Evolutionary conservation across 2,113 vertebrate genomes (phyloP).

Genomic region (Pogonocichla stellata): DNA sequence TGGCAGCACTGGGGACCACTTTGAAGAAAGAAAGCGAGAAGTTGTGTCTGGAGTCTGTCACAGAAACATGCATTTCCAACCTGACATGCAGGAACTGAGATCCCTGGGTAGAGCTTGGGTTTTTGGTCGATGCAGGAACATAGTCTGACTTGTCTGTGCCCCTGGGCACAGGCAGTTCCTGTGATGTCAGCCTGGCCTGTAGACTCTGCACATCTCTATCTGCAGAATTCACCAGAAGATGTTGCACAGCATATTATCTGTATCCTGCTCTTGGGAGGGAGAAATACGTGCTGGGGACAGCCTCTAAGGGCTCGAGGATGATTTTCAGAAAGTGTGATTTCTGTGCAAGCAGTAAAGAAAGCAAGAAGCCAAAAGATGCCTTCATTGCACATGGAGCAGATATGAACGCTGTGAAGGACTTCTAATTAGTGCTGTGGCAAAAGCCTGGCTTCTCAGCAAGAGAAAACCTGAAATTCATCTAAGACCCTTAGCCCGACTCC

Average conservation of each 20-base stretch:
- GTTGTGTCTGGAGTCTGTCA: neutral
- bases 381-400: neutral
- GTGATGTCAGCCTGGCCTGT: neutral
- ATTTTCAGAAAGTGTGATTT: neutral
- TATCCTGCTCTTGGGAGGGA: neutral
- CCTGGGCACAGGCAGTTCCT: neutral
- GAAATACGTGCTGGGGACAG: neutral
- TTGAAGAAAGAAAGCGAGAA: neutral
- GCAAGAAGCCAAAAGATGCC: neutral
- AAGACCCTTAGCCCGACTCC: neutral
- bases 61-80: neutral
- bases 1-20: slow-evolving; percentile 96
- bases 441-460: neutral
- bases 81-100: neutral
- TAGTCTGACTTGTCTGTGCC: neutral
- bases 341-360: neutral
- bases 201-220: neutral
- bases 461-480: neutral
- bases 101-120: neutral
- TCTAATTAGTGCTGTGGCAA: neutral
- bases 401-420: neutral
- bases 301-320: fast-evolving
- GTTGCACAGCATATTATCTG: neutral
- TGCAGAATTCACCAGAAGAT: neutral
- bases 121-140: neutral